Percentiles rank a stretch among this genome's conserved stretches.
These are phyloP conservation scores for Hirtodrosophila trivittata DNA, from an alignment of 2,888 invertebrate genomes.

Conservation along the genomic window DNA sequence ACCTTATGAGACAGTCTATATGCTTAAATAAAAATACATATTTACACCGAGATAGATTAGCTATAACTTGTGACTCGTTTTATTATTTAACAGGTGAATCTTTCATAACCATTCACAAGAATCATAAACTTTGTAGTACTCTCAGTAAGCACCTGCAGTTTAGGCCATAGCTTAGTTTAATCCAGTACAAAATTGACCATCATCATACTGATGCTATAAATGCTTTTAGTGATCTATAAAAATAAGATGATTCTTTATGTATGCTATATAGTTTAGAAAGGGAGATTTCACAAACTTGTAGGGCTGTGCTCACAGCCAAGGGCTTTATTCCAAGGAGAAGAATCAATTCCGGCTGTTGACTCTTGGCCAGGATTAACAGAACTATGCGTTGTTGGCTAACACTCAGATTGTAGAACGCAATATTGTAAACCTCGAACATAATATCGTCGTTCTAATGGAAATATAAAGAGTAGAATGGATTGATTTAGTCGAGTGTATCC, in stretches of 20 bases:
- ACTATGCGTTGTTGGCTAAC: slow-evolving; percentile 45
- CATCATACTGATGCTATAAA: slow-evolving; percentile 67
- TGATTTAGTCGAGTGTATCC: too few relatives aligned
- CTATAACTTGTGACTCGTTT: too few relatives aligned
- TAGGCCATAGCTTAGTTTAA: slow-evolving; percentile 31
- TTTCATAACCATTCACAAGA: too few relatives aligned
- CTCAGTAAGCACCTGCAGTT: too few relatives aligned
- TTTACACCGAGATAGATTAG: too few relatives aligned
- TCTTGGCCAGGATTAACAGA: slow-evolving; percentile 51
- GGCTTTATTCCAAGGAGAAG: slow-evolving; percentile 49
- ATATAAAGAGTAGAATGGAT: too few relatives aligned
- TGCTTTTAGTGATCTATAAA: slow-evolving; percentile 34
- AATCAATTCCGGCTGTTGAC: slow-evolving; percentile 36
- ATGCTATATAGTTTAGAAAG: not conserved
- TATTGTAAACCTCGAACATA: slow-evolving; percentile 56
- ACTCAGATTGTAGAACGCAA: slow-evolving; percentile 49
- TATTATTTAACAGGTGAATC: too few relatives aligned
- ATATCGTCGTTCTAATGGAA: slow-evolving; percentile 47
- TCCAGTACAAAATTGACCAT: slow-evolving; percentile 57
- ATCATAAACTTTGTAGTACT: too few relatives aligned
- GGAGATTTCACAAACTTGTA: slow-evolving; percentile 43
- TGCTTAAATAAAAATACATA: too few relatives aligned
- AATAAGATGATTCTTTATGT: not conserved
- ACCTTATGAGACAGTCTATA: too few relatives aligned
- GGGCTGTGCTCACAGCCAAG: slow-evolving; percentile 56